Evolutionary conservation across 2,797 vertebrate species (phyloP), one percentile per base, ranked within the genome.

Genomic region (Trematomus bernacchii): DNA sequence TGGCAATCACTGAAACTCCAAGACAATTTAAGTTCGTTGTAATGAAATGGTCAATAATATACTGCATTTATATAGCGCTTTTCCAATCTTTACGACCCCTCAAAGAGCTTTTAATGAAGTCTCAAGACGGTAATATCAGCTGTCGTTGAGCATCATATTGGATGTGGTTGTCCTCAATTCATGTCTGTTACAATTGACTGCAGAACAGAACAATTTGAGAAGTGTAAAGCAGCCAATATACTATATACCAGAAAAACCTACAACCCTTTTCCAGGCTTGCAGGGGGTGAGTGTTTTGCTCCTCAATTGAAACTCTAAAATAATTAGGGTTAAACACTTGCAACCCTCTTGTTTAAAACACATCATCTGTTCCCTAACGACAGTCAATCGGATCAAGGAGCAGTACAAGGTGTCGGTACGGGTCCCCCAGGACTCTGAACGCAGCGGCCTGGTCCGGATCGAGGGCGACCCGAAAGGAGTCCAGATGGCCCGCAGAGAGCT

Each of bases 371-470:
- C 11, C 8, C 9, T 68, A 3, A 3, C 68, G 58, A 1, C 76
- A 96, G 96, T 96, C 75, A 97, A 95, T 60, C 91, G 94, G 68
- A 96, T 96, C 86, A 95, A 96, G 87, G 94, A 97, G 80, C 96
- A 95, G 88, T 96, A 96, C 89, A 96, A 96, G 73, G 95, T 97
- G 57, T 96, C 93, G 0, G 95, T 96, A 46, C 87, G 94, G 62
- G 96, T 97, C 70, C 94, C 95, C 3, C 95, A 96, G 74, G 95
- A 96, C 84, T 92, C 92, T 0, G 95, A 95, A 57, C 90, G 92
- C n/a, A 96, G 95, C 16, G 92, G 94, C 2, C 83, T 96, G 80
- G 94, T 97, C 53, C 93, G 95, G 54, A 97, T 96, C 6, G 96
- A 97, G 67, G 95, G 96, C 0, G 95, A 97, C 74, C 94, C 94